A percentile compares a stretch with the other conserved stretches of the same genome.
phyloP scores from a whole-genome alignment of 2,113 vertebrate genomes.

The Protobothrops mucrosquamatus region DNA sequence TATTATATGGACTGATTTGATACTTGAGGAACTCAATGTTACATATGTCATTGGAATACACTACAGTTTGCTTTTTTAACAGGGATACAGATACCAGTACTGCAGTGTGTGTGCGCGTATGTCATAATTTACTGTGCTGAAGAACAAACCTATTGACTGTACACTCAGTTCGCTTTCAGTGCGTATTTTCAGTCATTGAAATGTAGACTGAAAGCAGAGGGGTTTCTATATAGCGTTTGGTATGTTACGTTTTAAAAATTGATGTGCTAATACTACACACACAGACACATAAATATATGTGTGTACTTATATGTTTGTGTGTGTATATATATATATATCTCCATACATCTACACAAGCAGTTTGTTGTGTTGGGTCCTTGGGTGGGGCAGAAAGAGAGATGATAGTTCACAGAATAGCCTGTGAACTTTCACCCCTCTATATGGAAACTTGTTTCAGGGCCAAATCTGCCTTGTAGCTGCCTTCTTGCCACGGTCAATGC shows the following conservation, averaged over 20 bases:
- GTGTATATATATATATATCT: not conserved
- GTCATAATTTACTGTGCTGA: constrained; percentile 39
- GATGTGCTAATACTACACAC: constrained; percentile 53
- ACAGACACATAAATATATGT: constrained; percentile 33
- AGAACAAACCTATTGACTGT: constrained; percentile 42
- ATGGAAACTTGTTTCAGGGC: constrained; percentile 96
- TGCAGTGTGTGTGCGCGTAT: not conserved
- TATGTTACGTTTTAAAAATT: constrained; percentile 32
- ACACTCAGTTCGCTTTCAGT: constrained; percentile 25
- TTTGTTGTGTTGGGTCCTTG: constrained; percentile 76
- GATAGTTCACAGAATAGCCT: constrained; percentile 92
- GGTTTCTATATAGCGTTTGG: constrained; percentile 34
- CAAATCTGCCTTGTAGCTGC: constrained; percentile 90
- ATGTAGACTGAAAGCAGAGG: constrained; percentile 32
- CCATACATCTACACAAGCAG: constrained; percentile 50
- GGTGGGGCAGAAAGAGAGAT: constrained; percentile 82
- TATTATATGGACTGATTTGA: not conserved
- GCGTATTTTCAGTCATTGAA: constrained; percentile 17
- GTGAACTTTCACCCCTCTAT: constrained; percentile 96
- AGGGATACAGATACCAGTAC: not conserved
- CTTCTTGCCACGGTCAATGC: constrained; percentile 92
- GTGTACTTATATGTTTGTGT: constrained; percentile 38
- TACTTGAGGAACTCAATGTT: constrained; percentile 32
- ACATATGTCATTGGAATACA: constrained; percentile 6
- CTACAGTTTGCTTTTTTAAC: constrained; percentile 38